Evolutionary conservation across 2,888 invertebrate genomes (phyloP).

Genomic region (Cremastinae sp.): DNA sequence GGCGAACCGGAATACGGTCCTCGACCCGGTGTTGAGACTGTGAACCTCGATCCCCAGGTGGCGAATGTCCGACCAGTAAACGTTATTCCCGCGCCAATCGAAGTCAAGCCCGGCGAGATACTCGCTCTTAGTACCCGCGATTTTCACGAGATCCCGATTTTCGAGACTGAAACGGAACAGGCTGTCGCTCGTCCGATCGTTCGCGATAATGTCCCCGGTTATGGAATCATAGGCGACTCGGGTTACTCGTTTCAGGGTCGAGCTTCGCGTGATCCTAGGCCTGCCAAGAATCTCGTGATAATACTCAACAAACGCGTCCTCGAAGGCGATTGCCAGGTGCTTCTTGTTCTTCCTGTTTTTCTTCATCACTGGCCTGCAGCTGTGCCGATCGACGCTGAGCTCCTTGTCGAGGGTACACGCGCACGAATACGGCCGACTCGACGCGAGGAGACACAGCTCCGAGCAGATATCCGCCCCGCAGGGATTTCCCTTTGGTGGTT

Average conservation of each 20-base stretch:
- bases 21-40: slow-evolving; percentile 83
- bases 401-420: slow-evolving; percentile 89
- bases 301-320: slow-evolving; percentile 83
- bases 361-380: slow-evolving; percentile 81
- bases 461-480: slow-evolving; percentile 86
- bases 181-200: slow-evolving; percentile 65
- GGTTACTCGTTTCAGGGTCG: slow-evolving; percentile 82
- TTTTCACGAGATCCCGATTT: slow-evolving; percentile 59
- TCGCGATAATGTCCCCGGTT: slow-evolving; percentile 78
- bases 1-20: slow-evolving; percentile 84
- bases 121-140: slow-evolving; percentile 81
- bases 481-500: slow-evolving; percentile 82
- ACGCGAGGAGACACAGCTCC: slow-evolving; percentile 89
- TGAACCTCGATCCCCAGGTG: slow-evolving; percentile 85
- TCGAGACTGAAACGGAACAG: slow-evolving; percentile 67
- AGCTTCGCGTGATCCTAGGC: slow-evolving; percentile 81
- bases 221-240: slow-evolving; percentile 86
- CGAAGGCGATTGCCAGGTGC: slow-evolving; percentile 83
- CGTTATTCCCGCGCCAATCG: slow-evolving; percentile 87
- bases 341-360: too few relatives aligned
- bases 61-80: slow-evolving; percentile 88
- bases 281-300: slow-evolving; percentile 86
- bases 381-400: slow-evolving; percentile 82
- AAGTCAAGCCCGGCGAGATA: slow-evolving; percentile 83
- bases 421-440: slow-evolving; percentile 83